Conservation (phyloP, 2,888 invertebrate genomes). For the Eueremaeus valkanovi region DNA sequence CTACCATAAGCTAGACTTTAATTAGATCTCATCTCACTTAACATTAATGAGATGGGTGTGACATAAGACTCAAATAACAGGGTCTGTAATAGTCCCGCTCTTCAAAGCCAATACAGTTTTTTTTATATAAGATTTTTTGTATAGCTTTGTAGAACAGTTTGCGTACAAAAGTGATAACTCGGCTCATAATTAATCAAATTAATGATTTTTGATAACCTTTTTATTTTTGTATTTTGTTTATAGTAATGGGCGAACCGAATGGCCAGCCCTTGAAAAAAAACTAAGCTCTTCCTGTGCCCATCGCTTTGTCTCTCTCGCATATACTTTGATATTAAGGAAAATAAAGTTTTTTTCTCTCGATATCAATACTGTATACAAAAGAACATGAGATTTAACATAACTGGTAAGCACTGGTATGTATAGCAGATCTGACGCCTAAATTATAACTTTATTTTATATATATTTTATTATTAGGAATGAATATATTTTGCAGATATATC, state of each 20-base stretch:
- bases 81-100: background rate
- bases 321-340: background rate
- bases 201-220: slow-evolving; percentile 28
- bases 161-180: slow-evolving; percentile 13
- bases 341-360: too few species aligned
- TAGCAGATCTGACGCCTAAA: background rate
- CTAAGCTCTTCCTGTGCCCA: background rate
- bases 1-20: slow-evolving; percentile 12
- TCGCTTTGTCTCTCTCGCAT: background rate
- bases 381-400: background rate
- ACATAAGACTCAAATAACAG: slow-evolving; percentile 19
- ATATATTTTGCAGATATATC: background rate
- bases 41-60: slow-evolving; percentile 35
- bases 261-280: slow-evolving; percentile 21
- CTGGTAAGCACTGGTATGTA: background rate
- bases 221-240: background rate
- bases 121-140: background rate
- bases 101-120: background rate
- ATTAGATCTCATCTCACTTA: slow-evolving; percentile 32
- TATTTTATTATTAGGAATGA: background rate
- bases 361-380: background rate
- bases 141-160: slow-evolving; percentile 1
- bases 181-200: slow-evolving; percentile 17
- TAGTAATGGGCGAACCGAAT: background rate
- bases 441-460: background rate